A percentile compares a stretch with the other conserved stretches of the same genome.
Conservation (phyloP, 2,888 invertebrate species). For the Apamea anceps region DNA sequence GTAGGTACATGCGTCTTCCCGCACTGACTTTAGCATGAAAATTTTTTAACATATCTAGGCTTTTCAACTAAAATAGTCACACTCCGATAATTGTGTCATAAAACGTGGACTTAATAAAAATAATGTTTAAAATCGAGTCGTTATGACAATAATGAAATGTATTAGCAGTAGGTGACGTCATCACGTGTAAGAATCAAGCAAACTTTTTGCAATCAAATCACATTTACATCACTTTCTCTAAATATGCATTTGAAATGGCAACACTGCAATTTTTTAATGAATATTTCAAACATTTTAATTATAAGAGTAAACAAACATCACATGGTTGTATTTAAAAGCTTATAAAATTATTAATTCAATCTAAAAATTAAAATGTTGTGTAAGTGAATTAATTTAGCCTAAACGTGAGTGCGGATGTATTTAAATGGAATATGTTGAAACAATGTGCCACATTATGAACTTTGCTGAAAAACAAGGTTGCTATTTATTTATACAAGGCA, state of each 20-base stretch:
- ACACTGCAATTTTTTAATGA: slow-evolving; percentile 23
- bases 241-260: slow-evolving; percentile 30
- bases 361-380: slow-evolving; percentile 12
- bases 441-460: slow-evolving; percentile 64
- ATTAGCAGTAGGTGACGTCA: slow-evolving; percentile 3
- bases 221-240: slow-evolving; percentile 47
- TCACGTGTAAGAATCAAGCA: background rate
- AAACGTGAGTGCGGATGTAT: slow-evolving; percentile 38
- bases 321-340: slow-evolving; percentile 61
- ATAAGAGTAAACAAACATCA: slow-evolving; percentile 61
- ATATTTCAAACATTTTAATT: slow-evolving; percentile 38
- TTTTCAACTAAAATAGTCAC: slow-evolving; percentile 46
- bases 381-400: slow-evolving; percentile 28
- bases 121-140: background rate
- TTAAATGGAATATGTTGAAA: slow-evolving; percentile 54
- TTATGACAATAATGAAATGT: slow-evolving; percentile 37
- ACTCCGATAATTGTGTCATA: slow-evolving; percentile 19
- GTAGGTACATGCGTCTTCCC: slow-evolving; percentile 60
- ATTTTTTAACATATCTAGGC: slow-evolving; percentile 60
- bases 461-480: slow-evolving; percentile 44
- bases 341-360: slow-evolving; percentile 24
- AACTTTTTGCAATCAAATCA: slow-evolving; percentile 16
- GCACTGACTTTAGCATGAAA: slow-evolving; percentile 58
- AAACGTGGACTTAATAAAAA: background rate
- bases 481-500: slow-evolving; percentile 64